These are phyloP conservation scores for Leptobrachium ailaonicum DNA, from an alignment of 2,113 vertebrate species.

Conservation along the genomic window DNA sequence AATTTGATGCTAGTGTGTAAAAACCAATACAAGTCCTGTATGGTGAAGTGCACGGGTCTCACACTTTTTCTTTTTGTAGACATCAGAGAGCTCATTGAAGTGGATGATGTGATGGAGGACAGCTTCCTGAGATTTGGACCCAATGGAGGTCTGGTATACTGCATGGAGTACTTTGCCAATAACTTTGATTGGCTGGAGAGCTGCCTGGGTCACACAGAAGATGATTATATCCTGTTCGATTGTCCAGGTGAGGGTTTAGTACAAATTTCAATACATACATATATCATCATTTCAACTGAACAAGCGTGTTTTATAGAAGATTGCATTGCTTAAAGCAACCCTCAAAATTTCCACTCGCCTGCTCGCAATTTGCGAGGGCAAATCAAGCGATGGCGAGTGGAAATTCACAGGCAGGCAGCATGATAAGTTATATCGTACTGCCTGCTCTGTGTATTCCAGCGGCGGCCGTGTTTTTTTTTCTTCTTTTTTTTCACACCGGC, in stretches of 20 bases:
- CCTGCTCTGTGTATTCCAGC: too few species aligned
- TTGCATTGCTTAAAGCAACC: too few species aligned
- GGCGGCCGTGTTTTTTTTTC: too few species aligned
- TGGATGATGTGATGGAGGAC: conserved; percentile 97
- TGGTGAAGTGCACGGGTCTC: background rate
- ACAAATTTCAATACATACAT: background rate
- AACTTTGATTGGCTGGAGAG: conserved; percentile 94
- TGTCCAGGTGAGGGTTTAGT: conserved; percentile 79
- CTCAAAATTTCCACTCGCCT: too few species aligned
- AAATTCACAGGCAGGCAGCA: too few species aligned
- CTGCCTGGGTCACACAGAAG: conserved; percentile 88
- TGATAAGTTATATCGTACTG: too few species aligned
- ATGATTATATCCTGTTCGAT: conserved; percentile 95
- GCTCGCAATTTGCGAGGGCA: too few species aligned
- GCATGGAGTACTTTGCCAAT: conserved; percentile 96
- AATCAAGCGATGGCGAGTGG: too few species aligned
- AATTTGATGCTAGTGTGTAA: too few species aligned
- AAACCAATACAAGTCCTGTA: too few species aligned
- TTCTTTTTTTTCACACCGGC: too few species aligned
- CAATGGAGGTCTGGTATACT: conserved; percentile 93
- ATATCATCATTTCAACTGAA: background rate
- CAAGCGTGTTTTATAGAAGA: background rate
- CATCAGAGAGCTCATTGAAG: conserved; percentile 92
- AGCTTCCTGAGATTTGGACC: conserved; percentile 85
- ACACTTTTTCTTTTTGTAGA: conserved; percentile 65